These are phyloP conservation scores for Telenomus remus DNA, from an alignment of 1,140 invertebrate species.

Conservation along the genomic window DNA sequence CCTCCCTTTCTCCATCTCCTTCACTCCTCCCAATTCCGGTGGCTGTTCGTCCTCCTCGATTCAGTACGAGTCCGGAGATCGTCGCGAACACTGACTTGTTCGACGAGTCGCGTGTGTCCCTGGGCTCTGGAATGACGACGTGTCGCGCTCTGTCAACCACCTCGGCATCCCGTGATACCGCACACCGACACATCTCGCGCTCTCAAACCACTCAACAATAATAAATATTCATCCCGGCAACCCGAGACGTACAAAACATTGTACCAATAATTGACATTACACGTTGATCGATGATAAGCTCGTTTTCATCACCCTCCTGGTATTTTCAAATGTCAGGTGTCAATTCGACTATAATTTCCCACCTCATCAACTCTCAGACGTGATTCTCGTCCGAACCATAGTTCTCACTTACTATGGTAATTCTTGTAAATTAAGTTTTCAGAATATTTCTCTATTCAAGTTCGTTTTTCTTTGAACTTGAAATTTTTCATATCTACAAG, in stretches of 20 bases:
- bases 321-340: conserved; percentile 15
- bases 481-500: no score
- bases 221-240: no score
- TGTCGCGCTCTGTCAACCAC: conserved; percentile 31
- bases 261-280: conserved; percentile 4
- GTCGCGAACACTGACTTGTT: conserved; percentile 60
- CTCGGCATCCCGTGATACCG: no score
- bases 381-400: no score
- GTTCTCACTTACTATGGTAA: no score
- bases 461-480: no score
- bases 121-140: conserved; percentile 59
- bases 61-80: conserved; percentile 70
- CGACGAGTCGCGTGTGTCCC: conserved; percentile 26
- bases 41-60: conserved; percentile 59
- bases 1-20: conserved; percentile 59
- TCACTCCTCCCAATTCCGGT: conserved; percentile 50
- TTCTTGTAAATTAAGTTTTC: no score
- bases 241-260: no score
- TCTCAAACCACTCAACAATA: no score
- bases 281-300: neutral
- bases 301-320: neutral
- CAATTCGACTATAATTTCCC: conserved; percentile 10
- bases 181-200: no score
- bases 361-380: no score
- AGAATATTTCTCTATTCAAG: no score